Percentiles rank a stretch among this genome's conserved stretches.
These are phyloP conservation scores for Lasioglossum oenotherae DNA, from an alignment of 2,888 invertebrate species.

Conservation along the genomic window DNA sequence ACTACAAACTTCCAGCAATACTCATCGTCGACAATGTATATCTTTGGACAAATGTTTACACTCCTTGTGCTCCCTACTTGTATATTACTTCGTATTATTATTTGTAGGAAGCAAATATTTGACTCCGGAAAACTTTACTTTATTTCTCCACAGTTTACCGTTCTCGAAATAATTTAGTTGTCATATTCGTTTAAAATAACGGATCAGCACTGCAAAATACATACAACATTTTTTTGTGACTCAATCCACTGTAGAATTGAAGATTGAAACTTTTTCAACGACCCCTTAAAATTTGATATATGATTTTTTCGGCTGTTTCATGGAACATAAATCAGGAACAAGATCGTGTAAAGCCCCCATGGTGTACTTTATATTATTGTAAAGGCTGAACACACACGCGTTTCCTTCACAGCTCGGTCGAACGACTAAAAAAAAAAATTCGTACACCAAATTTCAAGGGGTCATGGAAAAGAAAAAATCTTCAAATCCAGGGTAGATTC, in stretches of 20 bases:
- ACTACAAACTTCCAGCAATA: not conserved
- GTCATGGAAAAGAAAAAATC: no score
- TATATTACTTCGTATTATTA: not conserved
- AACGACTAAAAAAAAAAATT: no score
- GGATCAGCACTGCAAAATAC: not conserved
- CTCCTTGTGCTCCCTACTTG: not conserved
- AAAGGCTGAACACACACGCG: no score
- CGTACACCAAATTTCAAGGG: no score
- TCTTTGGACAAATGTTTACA: not conserved
- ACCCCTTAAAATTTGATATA: no score
- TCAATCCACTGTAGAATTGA: not conserved
- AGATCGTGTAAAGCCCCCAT: no score
- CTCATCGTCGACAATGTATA: not conserved
- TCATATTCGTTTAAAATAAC: not conserved
- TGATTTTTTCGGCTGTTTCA: no score
- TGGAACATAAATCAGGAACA: no score
- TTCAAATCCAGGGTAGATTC: no score
- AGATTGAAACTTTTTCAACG: no score
- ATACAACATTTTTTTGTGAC: not conserved
- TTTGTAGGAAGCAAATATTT: not conserved
- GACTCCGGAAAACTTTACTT: not conserved
- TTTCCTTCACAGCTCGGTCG: no score
- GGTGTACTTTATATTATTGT: no score
- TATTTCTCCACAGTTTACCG: not conserved
- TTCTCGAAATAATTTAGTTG: not conserved